Evolutionary conservation across 2,797 vertebrate species (phyloP).

Genomic region (Hybognathus amarus): DNA sequence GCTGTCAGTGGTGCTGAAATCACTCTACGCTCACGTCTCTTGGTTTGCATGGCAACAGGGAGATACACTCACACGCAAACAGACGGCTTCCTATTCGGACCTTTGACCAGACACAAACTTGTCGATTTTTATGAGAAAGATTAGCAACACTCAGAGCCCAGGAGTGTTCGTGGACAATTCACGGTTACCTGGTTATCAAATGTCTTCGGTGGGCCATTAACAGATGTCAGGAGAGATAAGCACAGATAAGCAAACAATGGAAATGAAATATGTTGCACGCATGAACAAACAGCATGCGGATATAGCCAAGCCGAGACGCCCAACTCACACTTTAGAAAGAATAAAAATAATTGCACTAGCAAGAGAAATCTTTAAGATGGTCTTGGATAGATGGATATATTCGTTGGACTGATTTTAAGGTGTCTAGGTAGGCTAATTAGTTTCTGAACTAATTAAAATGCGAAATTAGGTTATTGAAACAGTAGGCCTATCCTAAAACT

Average conservation of each 20-base stretch:
- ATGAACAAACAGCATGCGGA: slow-evolving; percentile 45
- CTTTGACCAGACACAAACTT: slow-evolving; percentile 59
- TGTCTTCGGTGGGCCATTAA: slow-evolving; percentile 54
- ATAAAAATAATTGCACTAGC: background rate
- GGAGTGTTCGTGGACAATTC: slow-evolving; percentile 54
- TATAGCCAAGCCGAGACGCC: background rate
- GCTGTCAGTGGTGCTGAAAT: slow-evolving; percentile 57
- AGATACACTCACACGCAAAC: slow-evolving; percentile 41
- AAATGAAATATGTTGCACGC: slow-evolving; percentile 55
- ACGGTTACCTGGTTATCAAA: slow-evolving; percentile 63
- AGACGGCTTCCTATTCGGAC: slow-evolving; percentile 42
- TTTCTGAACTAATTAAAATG: background rate
- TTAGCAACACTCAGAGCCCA: slow-evolving; percentile 45
- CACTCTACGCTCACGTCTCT: slow-evolving; percentile 17
- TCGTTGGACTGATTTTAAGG: background rate
- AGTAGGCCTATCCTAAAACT: background rate
- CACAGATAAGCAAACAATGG: slow-evolving; percentile 56
- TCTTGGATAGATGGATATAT: background rate
- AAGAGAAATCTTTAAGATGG: background rate
- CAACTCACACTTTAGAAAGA: background rate
- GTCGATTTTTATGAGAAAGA: slow-evolving; percentile 59
- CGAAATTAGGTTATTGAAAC: background rate
- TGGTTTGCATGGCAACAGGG: slow-evolving; percentile 53
- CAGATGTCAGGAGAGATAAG: slow-evolving; percentile 63
- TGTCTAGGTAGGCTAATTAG: too few relatives aligned